Evolutionary conservation across 2,113 vertebrate species (phyloP).

Genomic region (Rhabdornis inornatus): DNA sequence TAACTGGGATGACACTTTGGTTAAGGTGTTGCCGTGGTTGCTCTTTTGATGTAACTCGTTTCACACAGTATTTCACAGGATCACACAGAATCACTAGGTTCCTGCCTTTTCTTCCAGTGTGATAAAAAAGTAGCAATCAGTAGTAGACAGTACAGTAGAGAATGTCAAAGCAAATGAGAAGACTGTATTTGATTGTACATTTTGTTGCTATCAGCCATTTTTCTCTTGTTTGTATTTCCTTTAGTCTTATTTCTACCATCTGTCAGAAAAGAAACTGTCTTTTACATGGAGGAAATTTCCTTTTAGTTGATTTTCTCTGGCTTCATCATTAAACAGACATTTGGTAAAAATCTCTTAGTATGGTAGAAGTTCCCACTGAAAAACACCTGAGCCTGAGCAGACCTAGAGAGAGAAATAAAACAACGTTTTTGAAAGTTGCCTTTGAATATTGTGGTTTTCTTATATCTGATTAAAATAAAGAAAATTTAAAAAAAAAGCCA

Average conservation of each 20-base stretch:
- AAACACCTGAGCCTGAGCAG: not conserved
- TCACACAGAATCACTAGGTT: not conserved
- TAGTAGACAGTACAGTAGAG: not conserved
- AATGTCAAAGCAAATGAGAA: not conserved
- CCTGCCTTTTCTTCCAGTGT: not conserved
- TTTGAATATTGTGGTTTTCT: not conserved
- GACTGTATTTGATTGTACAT: not conserved
- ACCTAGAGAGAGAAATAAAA: not conserved
- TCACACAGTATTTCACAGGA: not conserved
- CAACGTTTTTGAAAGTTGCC: not conserved
- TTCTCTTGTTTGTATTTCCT: not conserved
- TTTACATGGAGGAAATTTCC: not conserved
- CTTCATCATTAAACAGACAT: not conserved
- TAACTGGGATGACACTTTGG: not conserved
- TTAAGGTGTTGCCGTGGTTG: not conserved
- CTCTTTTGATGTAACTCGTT: not conserved
- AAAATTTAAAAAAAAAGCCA: fast-evolving
- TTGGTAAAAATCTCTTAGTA: not conserved
- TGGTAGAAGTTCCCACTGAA: not conserved
- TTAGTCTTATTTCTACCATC: not conserved
- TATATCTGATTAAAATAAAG: not conserved
- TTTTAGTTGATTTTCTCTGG: not conserved
- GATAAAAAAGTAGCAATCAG: not conserved
- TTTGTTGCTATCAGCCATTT: not conserved
- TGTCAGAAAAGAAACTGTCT: not conserved